Evolutionary conservation across 1,140 invertebrate species (phyloP).

Genomic region (Drosophila jambulina): DNA sequence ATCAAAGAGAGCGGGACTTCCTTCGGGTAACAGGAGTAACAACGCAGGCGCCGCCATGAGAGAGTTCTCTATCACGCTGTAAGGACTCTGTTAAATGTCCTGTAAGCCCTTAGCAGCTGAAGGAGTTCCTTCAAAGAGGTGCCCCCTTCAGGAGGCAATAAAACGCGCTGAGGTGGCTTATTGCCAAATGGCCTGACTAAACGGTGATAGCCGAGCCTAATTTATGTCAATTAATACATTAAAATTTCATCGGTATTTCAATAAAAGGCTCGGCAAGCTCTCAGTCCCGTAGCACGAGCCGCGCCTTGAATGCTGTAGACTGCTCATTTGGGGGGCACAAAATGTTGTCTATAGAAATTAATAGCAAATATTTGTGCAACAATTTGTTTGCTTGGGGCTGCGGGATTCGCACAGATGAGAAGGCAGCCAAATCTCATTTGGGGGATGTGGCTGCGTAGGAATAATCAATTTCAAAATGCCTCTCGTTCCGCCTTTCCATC

Average conservation of each 20-base stretch:
- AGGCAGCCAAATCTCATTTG: slow-evolving; percentile 35
- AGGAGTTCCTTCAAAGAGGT: slow-evolving; percentile 34
- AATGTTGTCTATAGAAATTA: slow-evolving; percentile 76
- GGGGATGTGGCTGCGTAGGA: slow-evolving; percentile 3
- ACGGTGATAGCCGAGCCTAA: slow-evolving; percentile 49
- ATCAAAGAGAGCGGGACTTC: slow-evolving; percentile 26
- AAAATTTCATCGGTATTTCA: slow-evolving; percentile 66
- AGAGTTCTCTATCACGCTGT: slow-evolving; percentile 10
- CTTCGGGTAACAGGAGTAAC: slow-evolving; percentile 20
- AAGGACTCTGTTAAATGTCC: slow-evolving; percentile 14
- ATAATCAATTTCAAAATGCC: slow-evolving; percentile 78
- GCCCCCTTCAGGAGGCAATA: slow-evolving; percentile 42
- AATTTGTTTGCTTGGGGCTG: slow-evolving; percentile 71
- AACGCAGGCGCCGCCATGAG: slow-evolving; percentile 36
- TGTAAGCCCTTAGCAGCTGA: slow-evolving; percentile 9
- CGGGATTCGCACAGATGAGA: slow-evolving; percentile 23
- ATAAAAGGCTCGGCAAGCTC: slow-evolving; percentile 10
- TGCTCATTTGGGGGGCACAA: slow-evolving; percentile 48
- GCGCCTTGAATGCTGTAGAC: background rate
- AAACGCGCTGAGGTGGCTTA: slow-evolving; percentile 55
- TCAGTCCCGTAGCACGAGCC: background rate
- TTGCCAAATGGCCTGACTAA: slow-evolving; percentile 69
- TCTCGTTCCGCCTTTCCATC: slow-evolving; percentile 25
- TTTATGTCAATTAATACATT: slow-evolving; percentile 79
- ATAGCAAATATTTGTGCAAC: slow-evolving; percentile 78